These are phyloP conservation scores for Ganaspis sp. DNA, from an alignment of 1,140 invertebrate genomes.

Conservation along the genomic window DNA sequence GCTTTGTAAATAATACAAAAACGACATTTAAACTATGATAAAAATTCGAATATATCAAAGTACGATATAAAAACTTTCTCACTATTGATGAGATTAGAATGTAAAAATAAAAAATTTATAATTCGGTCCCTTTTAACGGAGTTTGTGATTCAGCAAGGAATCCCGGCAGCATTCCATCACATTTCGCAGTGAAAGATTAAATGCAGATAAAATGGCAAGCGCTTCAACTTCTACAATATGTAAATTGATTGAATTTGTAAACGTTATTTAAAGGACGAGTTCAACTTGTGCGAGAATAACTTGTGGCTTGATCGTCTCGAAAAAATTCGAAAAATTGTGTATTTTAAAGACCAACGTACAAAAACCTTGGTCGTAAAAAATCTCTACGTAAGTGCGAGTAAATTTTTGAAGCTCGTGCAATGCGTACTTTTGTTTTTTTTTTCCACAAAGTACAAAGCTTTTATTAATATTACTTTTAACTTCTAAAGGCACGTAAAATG, in stretches of 20 bases:
- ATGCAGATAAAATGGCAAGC: slow-evolving; percentile 1
- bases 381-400: slow-evolving; percentile 12
- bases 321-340: background rate
- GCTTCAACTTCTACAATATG: background rate
- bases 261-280: background rate
- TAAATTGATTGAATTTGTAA: background rate
- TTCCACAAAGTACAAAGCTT: background rate
- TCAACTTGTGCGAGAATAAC: slow-evolving; percentile 1
- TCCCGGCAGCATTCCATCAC: background rate
- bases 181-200: slow-evolving; percentile 7
- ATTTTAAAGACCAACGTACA: background rate
- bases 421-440: background rate
- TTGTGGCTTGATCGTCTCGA: slow-evolving; percentile 11
- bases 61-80: too few relatives aligned
- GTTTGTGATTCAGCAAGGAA: background rate
- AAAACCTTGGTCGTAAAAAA: background rate
- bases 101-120: background rate
- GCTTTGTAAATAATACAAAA: too few relatives aligned
- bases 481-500: slow-evolving; percentile 63
- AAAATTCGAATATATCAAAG: too few relatives aligned
- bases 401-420: slow-evolving; percentile 1
- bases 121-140: background rate
- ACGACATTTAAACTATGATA: too few relatives aligned
- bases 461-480: background rate
- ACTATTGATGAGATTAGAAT: too few relatives aligned